Conservation (phyloP, 2,888 invertebrate species). For the Xestobium rufovillosum region DNA sequence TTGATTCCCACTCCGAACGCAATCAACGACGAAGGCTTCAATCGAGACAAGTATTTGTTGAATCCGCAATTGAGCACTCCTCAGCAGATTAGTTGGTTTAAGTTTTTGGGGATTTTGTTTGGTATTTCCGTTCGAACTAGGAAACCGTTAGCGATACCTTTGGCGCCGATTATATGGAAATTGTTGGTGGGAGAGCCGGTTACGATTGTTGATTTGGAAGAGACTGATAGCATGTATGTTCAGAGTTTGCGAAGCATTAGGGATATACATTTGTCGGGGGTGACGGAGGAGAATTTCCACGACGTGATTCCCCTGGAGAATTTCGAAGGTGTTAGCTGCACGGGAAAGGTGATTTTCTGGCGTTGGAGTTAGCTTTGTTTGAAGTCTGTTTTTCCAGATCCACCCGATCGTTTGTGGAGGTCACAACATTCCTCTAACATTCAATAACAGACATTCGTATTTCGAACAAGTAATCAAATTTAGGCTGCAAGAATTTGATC, state of each 20-base stretch:
- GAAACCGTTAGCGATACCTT: conserved; percentile 55
- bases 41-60: conserved; percentile 53
- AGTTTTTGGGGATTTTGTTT: conserved; percentile 56
- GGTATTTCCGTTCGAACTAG: conserved; percentile 60
- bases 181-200: conserved; percentile 52
- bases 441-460: conserved; percentile 52
- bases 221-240: conserved; percentile 51
- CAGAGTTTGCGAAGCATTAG: conserved; percentile 53
- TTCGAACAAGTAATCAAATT: conserved; percentile 53
- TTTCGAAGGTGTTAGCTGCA: conserved; percentile 56
- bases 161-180: conserved; percentile 58
- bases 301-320: conserved; percentile 55
- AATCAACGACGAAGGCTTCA: conserved; percentile 54
- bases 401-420: conserved; percentile 57
- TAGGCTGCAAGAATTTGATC: conserved; percentile 54
- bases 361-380: background rate
- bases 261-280: conserved; percentile 53
- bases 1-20: conserved; percentile 57
- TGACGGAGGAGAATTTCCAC: conserved; percentile 52
- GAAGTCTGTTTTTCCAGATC: conserved; percentile 33
- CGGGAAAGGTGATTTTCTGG: conserved; percentile 41
- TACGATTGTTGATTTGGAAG: conserved; percentile 54
- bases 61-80: conserved; percentile 51
- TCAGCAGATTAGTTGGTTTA: conserved; percentile 51
- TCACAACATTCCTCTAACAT: conserved; percentile 50